Percentiles rank a stretch among this genome's conserved stretches.
phyloP scores from a whole-genome alignment of 2,113 vertebrate species.

The Caranx ignobilis region DNA sequence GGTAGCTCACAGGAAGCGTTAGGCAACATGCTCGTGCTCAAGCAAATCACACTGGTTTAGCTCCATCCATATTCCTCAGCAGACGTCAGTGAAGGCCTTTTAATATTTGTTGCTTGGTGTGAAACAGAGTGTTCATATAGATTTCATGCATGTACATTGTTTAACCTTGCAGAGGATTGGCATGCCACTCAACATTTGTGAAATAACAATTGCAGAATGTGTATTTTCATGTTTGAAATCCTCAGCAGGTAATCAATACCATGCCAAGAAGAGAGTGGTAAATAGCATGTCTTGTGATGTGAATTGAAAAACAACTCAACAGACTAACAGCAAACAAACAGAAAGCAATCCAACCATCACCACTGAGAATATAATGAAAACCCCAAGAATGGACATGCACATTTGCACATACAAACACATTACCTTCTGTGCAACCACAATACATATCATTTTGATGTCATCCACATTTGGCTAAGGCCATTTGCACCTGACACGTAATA shows the following conservation, averaged over 20 bases:
- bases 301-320: constrained; percentile 55
- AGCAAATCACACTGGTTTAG: constrained; percentile 35
- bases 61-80: constrained; percentile 31
- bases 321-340: constrained; percentile 65
- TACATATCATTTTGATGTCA: constrained; percentile 76
- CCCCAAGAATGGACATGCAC: constrained; percentile 61
- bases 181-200: constrained; percentile 36
- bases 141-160: constrained; percentile 40
- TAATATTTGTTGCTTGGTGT: constrained; percentile 1
- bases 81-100: not conserved
- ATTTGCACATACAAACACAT: constrained; percentile 76
- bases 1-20: constrained; percentile 32
- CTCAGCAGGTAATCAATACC: constrained; percentile 73
- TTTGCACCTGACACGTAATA: constrained; percentile 74
- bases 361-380: constrained; percentile 65
- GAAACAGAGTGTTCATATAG: constrained; percentile 15
- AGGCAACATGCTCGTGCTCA: constrained; percentile 22
- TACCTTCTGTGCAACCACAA: constrained; percentile 63
- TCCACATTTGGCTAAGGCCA: constrained; percentile 73
- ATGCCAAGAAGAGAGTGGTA: constrained; percentile 52
- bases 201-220: constrained; percentile 45
- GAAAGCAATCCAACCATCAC: constrained; percentile 59
- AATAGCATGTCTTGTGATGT: constrained; percentile 62
- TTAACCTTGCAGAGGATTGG: constrained; percentile 38
- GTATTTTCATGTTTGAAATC: constrained; percentile 60